phyloP scores from a whole-genome alignment of 2,113 vertebrate genomes.

The Hepsetus odoe region DNA sequence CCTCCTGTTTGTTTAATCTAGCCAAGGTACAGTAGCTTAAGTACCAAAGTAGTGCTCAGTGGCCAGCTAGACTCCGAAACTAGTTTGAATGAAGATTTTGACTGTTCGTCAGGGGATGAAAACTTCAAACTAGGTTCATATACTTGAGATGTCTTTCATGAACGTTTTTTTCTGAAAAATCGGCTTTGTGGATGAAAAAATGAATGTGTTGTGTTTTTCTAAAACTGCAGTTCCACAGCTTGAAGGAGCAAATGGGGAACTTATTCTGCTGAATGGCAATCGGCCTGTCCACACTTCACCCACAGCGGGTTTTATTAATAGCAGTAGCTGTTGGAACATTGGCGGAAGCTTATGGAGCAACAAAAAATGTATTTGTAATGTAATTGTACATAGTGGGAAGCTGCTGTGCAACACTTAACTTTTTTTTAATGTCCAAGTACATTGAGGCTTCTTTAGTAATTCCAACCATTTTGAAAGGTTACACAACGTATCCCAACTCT shows the following conservation, averaged over 20 bases:
- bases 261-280: not conserved
- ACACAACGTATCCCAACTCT: too few species aligned
- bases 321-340: too few species aligned
- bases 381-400: too few species aligned
- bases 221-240: not conserved
- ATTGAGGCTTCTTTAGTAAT: too few species aligned
- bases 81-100: conserved; percentile 31
- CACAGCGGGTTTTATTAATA: not conserved
- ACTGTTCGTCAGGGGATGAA: not conserved
- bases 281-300: not conserved
- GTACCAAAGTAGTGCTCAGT: conserved; percentile 44
- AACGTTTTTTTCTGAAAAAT: not conserved
- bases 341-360: too few species aligned
- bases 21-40: conserved; percentile 48
- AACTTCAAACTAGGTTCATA: not conserved
- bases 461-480: too few species aligned
- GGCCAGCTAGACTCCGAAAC: conserved; percentile 28
- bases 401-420: too few species aligned
- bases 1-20: conserved; percentile 18
- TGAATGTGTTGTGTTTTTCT: not conserved
- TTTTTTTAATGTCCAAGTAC: too few species aligned
- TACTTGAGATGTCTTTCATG: conserved; percentile 16
- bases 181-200: not conserved
- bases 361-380: too few species aligned
- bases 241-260: not conserved